A percentile compares a stretch with the other conserved stretches of the same genome.
phyloP scores from a whole-genome alignment of 2,888 invertebrate species.

The Autographa gamma region DNA sequence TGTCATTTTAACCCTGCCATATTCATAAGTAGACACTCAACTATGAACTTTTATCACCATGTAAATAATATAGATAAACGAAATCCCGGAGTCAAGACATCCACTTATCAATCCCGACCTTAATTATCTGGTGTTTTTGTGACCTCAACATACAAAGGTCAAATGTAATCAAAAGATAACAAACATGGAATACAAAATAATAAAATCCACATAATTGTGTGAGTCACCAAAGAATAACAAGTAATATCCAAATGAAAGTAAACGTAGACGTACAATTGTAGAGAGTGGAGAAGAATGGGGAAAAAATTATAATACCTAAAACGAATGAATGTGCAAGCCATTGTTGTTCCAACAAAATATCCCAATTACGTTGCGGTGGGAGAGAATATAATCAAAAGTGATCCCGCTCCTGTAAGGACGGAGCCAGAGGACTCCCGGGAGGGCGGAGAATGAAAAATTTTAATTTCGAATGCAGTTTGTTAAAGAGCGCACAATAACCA shows the following conservation, averaged over 20 bases:
- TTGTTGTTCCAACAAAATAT: constrained; percentile 85
- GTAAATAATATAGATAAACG: constrained; percentile 8
- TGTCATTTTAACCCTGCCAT: constrained; percentile 37
- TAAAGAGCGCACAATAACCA: constrained; percentile 85
- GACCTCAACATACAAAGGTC: constrained; percentile 32
- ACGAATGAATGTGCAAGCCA: constrained; percentile 84
- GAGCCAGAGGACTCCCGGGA: constrained; percentile 62
- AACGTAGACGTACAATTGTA: constrained; percentile 43
- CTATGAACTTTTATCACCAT: not conserved
- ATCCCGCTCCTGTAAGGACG: constrained; percentile 70
- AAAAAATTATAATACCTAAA: constrained; percentile 81
- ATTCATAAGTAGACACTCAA: not conserved
- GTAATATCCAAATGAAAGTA: constrained; percentile 47
- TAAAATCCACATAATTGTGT: constrained; percentile 48
- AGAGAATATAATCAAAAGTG: constrained; percentile 87
- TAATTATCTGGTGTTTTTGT: constrained; percentile 43
- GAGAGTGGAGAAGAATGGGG: constrained; percentile 64
- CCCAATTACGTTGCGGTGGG: constrained; percentile 86
- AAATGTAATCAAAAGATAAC: constrained; percentile 33
- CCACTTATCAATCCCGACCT: constrained; percentile 25
- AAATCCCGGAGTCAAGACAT: constrained; percentile 6
- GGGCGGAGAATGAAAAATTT: constrained; percentile 85
- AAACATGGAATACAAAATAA: constrained; percentile 34
- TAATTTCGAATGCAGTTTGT: constrained; percentile 89
- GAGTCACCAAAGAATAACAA: constrained; percentile 45